Base-by-base conservation (phyloP, 2,888 invertebrate genomes). In the Tanypteryx hageni region DNA sequence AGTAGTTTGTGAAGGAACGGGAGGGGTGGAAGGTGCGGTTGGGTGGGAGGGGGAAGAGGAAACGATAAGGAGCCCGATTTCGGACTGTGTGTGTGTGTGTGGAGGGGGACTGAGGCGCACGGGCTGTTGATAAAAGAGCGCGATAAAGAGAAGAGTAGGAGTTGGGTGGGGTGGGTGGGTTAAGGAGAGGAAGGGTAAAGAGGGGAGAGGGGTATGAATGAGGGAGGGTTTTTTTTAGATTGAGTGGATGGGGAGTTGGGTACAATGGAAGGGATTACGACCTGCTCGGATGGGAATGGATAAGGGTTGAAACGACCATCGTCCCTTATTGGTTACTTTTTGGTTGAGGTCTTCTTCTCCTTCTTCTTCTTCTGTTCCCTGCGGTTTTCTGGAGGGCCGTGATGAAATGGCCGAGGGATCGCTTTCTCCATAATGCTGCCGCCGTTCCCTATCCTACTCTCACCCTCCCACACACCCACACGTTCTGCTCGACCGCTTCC, bases 261-360 rank as follows among this genome's bases (percentile, higher is more conserved):
- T 22, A 76, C 76, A 76, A 76, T 76, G 76, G 76, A 76, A 76
- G 76, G 27, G 76, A 76, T 76, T 76, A 76, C 76, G 76, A 76
- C 76, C 76, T 76, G 9, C 76, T 76, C 16, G 76, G 76, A 76
- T 76, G 76, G 76, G 76, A 68, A 68, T 68, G 68, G 68, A 76
- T 76, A 76, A 76, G 76, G 27, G 27, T 27, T 27, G 76, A 76
- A 76, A 76, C 76, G 76, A 22, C 76, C 76, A 76, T 76, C 76
- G 27, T 76, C 76, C 76, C 76, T 76, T 76, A 76, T 76, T 76
- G 76, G 76, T 76, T 76, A 76, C 76, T 76, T 76, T 76, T 76
- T 76, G 76, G 76, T 76, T 22, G 68, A 68, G n/a, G n/a, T 68
- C 68, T 68, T 68, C 76, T 76, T 76, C 76, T 76, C 27, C 76